Evolutionary conservation across 1,140 invertebrate species (phyloP).

Genomic region (Leptopilina clavipes): DNA sequence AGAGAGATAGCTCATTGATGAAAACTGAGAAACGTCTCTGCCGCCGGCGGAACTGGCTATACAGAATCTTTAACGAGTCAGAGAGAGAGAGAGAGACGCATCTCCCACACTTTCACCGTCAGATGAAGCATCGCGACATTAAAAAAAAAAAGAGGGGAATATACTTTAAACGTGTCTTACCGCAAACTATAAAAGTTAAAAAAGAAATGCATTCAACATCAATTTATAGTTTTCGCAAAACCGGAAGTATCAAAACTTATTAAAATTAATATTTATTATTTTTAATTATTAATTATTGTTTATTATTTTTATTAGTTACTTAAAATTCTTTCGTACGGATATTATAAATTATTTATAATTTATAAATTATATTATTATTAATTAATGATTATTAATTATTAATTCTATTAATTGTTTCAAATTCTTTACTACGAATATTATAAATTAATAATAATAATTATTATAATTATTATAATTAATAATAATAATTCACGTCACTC

Average conservation of each 20-base stretch:
- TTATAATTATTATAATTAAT: too few species aligned
- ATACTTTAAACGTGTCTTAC: conserved; percentile 1
- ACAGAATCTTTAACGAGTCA: conserved; percentile 15
- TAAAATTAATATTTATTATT: too few species aligned
- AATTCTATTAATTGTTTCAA: too few species aligned
- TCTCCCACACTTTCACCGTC: conserved; percentile 50
- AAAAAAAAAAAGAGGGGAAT: conserved; percentile 31
- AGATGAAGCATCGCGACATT: background rate
- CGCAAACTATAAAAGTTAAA: conserved; percentile 37
- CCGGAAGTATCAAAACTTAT: background rate
- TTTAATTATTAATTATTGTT: too few species aligned
- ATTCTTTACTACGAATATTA: too few species aligned
- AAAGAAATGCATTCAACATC: background rate
- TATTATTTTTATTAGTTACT: too few species aligned
- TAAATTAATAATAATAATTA: too few species aligned
- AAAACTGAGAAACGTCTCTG: conserved; percentile 15
- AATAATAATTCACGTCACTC: too few species aligned
- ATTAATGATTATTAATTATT: too few species aligned
- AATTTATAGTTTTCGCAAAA: background rate
- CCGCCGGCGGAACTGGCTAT: conserved; percentile 3
- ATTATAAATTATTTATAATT: too few species aligned
- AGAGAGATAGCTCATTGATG: conserved; percentile 12
- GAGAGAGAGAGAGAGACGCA: background rate
- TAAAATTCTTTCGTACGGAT: too few species aligned
- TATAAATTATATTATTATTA: too few species aligned